Evolutionary conservation across 2,888 invertebrate genomes (phyloP).

Genomic region (Trachelus stipa): DNA sequence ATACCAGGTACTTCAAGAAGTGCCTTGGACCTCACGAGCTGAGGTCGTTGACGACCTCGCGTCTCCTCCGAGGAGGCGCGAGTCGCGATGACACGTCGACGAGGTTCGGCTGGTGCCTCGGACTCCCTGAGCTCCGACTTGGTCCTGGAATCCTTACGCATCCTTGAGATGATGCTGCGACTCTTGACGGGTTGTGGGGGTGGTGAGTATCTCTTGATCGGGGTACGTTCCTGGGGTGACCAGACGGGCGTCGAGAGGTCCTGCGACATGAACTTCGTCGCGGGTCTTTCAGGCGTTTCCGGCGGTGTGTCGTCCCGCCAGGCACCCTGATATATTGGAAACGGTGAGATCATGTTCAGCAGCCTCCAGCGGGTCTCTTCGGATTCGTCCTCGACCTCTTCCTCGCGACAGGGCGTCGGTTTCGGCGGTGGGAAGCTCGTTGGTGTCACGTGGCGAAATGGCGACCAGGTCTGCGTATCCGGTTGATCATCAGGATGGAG

Average conservation of each 20-base stretch:
- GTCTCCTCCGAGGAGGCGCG: slow-evolving; percentile 59
- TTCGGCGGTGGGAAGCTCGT: slow-evolving; percentile 58
- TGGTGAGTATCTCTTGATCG: slow-evolving; percentile 32
- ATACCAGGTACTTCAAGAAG: slow-evolving; percentile 56
- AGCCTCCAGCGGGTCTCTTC: slow-evolving; percentile 59
- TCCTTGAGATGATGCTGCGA: slow-evolving; percentile 27
- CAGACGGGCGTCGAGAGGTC: slow-evolving; percentile 55
- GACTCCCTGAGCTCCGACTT: neutral
- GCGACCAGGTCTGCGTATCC: slow-evolving; percentile 42
- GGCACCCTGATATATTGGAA: slow-evolving; percentile 62
- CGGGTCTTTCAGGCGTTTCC: slow-evolving; percentile 45
- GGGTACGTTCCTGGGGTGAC: slow-evolving; percentile 49
- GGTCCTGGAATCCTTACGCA: neutral
- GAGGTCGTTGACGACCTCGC: slow-evolving; percentile 52
- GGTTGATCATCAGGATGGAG: slow-evolving; percentile 39
- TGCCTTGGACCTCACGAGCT: slow-evolving; percentile 57
- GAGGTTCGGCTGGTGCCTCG: neutral
- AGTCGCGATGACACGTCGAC: slow-evolving; percentile 21
- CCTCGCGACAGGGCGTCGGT: slow-evolving; percentile 35
- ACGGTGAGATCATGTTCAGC: slow-evolving; percentile 59
- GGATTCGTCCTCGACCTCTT: slow-evolving; percentile 51
- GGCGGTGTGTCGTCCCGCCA: slow-evolving; percentile 63
- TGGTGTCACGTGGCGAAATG: slow-evolving; percentile 58
- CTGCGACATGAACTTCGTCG: slow-evolving; percentile 29
- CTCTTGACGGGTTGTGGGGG: slow-evolving; percentile 44